Evolutionary conservation across 2,888 invertebrate genomes (phyloP).

Genomic region (Parascotia fuliginaria): DNA sequence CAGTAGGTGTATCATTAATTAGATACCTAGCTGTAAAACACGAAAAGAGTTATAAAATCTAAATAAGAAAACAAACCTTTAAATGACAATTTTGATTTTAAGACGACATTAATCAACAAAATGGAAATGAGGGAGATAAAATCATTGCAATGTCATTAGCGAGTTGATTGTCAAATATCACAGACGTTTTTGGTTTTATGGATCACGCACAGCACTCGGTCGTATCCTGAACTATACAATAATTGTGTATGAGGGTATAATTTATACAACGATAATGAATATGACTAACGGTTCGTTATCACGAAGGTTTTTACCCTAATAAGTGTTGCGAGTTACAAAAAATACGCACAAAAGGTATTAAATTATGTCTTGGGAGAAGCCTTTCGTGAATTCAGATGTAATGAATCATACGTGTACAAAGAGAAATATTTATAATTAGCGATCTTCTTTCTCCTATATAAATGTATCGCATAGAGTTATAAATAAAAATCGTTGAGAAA

Average conservation of each 20-base stretch:
- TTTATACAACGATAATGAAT: conserved; percentile 79
- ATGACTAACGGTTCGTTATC: conserved; percentile 74
- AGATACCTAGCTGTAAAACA: conserved; percentile 23
- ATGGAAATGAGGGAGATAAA: conserved; percentile 51
- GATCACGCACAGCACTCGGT: conserved; percentile 65
- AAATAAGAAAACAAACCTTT: conserved; percentile 35
- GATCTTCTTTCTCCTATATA: conserved; percentile 11
- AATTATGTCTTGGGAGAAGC: conserved; percentile 61
- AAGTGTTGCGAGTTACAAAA: conserved; percentile 65
- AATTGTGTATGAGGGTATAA: conserved; percentile 76
- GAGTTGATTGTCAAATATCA: conserved; percentile 55
- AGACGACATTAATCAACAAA: conserved; percentile 41
- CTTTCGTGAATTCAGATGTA: conserved; percentile 48
- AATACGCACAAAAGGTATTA: conserved; percentile 65
- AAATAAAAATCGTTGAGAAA: too few species aligned
- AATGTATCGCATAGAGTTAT: neutral
- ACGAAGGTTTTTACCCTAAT: conserved; percentile 79
- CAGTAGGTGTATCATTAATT: conserved; percentile 25
- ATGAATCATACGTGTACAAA: conserved; percentile 47
- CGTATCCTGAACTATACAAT: conserved; percentile 63
- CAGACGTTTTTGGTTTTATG: conserved; percentile 58
- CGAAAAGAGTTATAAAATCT: conserved; percentile 27
- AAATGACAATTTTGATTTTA: conserved; percentile 36
- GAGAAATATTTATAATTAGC: conserved; percentile 19
- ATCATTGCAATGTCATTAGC: conserved; percentile 55